These are phyloP conservation scores for Phoxinus phoxinus DNA, from an alignment of 2,113 vertebrate genomes.

Conservation along the genomic window DNA sequence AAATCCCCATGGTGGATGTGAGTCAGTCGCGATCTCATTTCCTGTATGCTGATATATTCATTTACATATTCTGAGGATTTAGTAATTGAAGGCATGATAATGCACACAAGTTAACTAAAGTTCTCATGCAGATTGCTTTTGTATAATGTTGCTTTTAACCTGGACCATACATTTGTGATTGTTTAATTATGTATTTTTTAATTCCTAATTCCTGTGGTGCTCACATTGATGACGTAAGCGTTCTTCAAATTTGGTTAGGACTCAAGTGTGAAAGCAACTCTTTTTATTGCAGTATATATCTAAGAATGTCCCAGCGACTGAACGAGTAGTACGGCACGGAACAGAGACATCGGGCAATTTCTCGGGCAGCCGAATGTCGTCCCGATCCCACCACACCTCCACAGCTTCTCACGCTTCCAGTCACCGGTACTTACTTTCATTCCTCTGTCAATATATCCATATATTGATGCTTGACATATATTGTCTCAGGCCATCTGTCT, in stretches of 20 bases:
- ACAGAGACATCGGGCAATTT: conserved; percentile 90
- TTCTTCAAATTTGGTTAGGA: not conserved
- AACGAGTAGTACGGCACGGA: conserved; percentile 92
- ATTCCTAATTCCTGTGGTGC: not conserved
- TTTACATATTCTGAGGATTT: not conserved
- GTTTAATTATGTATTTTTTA: not conserved
- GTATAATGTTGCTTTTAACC: not conserved
- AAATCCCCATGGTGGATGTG: conserved; percentile 95
- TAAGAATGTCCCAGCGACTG: conserved; percentile 91
- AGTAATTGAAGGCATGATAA: not conserved
- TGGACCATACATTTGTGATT: not conserved
- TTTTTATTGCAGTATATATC: conserved; percentile 86
- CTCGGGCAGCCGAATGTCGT: conserved; percentile 93
- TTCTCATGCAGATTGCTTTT: not conserved
- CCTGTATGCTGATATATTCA: no score
- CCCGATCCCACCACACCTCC: conserved; percentile 93
- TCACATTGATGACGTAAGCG: not conserved
- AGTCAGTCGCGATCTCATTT: conserved; percentile 67
- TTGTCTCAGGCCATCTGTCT: not conserved
- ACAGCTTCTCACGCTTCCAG: conserved; percentile 94
- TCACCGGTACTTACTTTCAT: conserved; percentile 75
- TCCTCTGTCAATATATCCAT: not conserved
- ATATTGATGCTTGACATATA: not conserved
- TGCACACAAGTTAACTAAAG: not conserved
- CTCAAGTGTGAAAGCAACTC: conserved; percentile 2